These are phyloP conservation scores for Phaethornis superciliosus DNA, from an alignment of 2,113 vertebrate species.

Conservation along the genomic window DNA sequence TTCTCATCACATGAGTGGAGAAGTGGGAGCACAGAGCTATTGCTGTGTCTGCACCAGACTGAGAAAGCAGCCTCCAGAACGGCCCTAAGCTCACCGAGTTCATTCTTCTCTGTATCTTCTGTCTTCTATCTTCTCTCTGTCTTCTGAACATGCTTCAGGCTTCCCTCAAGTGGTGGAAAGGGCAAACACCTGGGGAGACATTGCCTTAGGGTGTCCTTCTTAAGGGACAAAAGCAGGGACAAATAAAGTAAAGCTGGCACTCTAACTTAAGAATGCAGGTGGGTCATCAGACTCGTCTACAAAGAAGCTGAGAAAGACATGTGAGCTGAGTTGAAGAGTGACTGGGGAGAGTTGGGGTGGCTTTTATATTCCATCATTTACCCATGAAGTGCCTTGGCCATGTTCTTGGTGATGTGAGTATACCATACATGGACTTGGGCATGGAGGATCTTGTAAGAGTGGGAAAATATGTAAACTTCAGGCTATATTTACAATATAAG, in stretches of 20 bases:
- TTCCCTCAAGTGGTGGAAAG: neutral
- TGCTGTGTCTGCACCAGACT: neutral
- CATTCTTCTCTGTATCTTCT: neutral
- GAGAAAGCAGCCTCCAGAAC: neutral
- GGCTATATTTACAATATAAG: fast-evolving
- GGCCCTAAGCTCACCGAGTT: fast-evolving
- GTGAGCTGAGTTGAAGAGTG: neutral
- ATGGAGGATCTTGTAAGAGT: fast-evolving
- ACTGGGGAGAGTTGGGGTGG: neutral
- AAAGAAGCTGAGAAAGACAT: neutral
- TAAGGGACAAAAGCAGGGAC: neutral
- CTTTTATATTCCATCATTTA: neutral
- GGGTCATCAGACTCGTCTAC: neutral
- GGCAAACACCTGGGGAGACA: fast-evolving
- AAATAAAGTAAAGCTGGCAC: neutral
- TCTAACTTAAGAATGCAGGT: neutral
- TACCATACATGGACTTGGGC: fast-evolving
- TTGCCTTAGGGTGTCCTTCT: neutral
- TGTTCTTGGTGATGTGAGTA: neutral
- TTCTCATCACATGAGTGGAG: neutral
- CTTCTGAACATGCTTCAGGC: neutral
- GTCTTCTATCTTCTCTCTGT: neutral
- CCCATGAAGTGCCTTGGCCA: fast-evolving
- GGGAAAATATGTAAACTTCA: neutral
- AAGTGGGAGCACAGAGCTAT: neutral